phyloP scores from a whole-genome alignment of 2,113 vertebrate genomes.

The Stercorarius parasiticus region DNA sequence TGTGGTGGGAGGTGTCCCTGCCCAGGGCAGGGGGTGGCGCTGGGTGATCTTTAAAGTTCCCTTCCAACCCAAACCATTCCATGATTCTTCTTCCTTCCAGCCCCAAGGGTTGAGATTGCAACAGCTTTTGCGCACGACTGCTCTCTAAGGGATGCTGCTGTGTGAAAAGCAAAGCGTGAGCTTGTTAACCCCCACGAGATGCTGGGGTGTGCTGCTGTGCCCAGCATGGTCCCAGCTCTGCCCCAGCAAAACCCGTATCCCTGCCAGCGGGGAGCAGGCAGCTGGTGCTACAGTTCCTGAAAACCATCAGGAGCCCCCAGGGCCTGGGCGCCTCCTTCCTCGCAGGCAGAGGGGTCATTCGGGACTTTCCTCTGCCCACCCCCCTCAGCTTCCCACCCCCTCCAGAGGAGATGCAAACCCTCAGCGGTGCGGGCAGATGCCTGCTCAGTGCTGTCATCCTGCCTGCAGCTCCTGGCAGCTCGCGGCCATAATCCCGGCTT shows the following conservation, averaged over 20 bases:
- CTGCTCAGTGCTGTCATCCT: neutral
- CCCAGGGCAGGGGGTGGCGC: neutral
- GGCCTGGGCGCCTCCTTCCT: too few relatives aligned
- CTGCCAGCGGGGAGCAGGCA: neutral
- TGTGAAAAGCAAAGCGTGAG: fast-evolving
- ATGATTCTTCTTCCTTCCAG: neutral
- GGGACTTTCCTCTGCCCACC: neutral
- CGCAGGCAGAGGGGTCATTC: fast-evolving
- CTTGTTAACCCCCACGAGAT: neutral
- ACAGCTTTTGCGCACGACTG: fast-evolving
- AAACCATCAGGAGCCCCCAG: neutral
- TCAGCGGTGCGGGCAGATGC: neutral
- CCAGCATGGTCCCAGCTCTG: neutral
- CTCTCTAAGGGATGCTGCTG: fast-evolving
- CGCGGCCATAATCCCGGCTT: neutral
- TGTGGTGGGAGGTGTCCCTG: neutral
- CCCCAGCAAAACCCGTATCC: neutral
- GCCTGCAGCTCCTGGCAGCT: neutral
- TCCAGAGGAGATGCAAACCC: fast-evolving
- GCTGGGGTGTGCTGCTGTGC: neutral
- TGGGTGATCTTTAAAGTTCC: neutral
- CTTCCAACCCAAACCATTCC: neutral
- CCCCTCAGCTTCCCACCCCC: neutral
- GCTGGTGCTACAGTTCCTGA: neutral
- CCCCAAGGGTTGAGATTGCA: neutral